Evolutionary conservation across 2,888 invertebrate genomes (phyloP).

Genomic region (Metallyticus violacea): DNA sequence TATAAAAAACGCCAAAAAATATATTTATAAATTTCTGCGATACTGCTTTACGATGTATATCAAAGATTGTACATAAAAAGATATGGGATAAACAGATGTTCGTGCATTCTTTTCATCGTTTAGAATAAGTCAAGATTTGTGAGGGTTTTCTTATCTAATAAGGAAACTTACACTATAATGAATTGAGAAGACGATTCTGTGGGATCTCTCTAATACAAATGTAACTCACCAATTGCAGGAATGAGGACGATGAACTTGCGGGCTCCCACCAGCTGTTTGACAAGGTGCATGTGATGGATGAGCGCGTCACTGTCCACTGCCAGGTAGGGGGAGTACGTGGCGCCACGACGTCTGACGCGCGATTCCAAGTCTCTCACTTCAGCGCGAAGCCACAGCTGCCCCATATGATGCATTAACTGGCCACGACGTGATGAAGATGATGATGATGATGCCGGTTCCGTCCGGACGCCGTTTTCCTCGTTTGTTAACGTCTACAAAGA

Average conservation of each 20-base stretch:
- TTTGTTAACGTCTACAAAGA: background rate
- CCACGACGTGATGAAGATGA: slow-evolving; percentile 40
- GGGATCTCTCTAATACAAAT: too few relatives aligned
- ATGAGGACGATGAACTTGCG: slow-evolving; percentile 84
- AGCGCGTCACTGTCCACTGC: slow-evolving; percentile 84
- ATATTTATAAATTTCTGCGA: too few relatives aligned
- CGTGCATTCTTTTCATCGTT: too few relatives aligned
- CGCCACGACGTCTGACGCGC: slow-evolving; percentile 55
- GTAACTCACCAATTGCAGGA: slow-evolving; percentile 74
- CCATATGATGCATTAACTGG: slow-evolving; percentile 78
- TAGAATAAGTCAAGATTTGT: too few relatives aligned
- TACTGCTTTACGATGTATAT: too few relatives aligned
- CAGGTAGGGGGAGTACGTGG: slow-evolving; percentile 73
- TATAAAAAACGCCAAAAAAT: too few relatives aligned
- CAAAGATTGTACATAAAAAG: too few relatives aligned
- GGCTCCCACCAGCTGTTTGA: slow-evolving; percentile 79
- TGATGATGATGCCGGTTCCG: background rate
- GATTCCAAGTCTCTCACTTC: slow-evolving; percentile 84
- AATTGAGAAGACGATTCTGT: too few relatives aligned
- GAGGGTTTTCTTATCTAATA: too few relatives aligned
- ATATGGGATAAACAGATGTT: too few relatives aligned
- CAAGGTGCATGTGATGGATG: slow-evolving; percentile 69
- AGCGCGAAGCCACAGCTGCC: slow-evolving; percentile 83
- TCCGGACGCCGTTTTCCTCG: background rate
- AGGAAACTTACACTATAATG: too few relatives aligned